Evolutionary conservation across 1,140 invertebrate species (phyloP), one percentile per base, ranked within the genome.

Genomic region (Heliconius himera): DNA sequence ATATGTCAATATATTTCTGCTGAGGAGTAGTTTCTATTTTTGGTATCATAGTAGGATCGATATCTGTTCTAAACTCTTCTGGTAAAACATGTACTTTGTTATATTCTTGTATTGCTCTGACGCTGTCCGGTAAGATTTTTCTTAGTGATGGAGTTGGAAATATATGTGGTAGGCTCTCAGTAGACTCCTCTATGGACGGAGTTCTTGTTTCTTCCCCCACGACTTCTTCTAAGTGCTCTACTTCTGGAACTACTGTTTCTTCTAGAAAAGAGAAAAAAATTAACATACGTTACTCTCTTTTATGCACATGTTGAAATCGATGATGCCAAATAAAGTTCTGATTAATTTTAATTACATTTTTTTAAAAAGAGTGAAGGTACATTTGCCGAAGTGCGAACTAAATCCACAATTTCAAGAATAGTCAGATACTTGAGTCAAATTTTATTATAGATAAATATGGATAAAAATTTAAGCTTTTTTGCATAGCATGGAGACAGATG

Each of bases 1-100:
- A 75, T 11, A 87, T 82, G 36, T 92, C 91, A 9, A 94, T 93
- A 76, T 89, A 92, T 56, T 84, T 89, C 82, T 91, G 87, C 1
- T 82, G 87, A 2, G 90, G 79, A 1, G 93, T 93, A 0, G 33
- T 20, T 0, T 76, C 76, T 80, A 94, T 91, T 46, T 84, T 92
- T 0, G 93, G 92, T 73, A 94, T 94, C 0, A 60, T 38, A 8
- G 73, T 18, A 16, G 91, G 90, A 73, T 94, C 90, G 29, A 94
- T 88, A 70, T 88, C 80, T 20, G 79, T 87, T 33, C 85, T 92
- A 74, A 92, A 94, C 13, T 85, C 81, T 26, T 88, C 82, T 33
- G 93, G 93, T 1, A 94, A 76, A 0, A 93, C 91, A 70, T 93
- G 88, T 4, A 94, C 87, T n/a, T 84, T 80, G 70, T 91, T 91